These are phyloP conservation scores for Myiotriccus ornatus DNA, from an alignment of 2,797 vertebrate species.

Conservation along the genomic window DNA sequence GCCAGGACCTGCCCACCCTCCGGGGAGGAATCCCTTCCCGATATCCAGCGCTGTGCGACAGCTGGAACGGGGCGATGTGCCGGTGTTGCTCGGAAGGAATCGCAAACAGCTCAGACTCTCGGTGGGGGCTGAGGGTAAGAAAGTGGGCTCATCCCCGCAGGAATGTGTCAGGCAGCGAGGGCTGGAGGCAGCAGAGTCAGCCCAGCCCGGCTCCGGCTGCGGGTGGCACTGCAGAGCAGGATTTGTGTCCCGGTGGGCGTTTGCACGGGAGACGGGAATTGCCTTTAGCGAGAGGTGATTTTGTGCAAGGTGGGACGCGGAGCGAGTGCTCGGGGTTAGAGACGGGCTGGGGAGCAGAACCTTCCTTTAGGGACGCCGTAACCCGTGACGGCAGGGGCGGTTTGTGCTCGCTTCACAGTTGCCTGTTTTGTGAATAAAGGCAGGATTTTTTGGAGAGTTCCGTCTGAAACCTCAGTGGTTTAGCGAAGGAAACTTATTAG, in stretches of 20 bases:
- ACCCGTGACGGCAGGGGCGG: accelerated
- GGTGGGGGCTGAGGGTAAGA: accelerated
- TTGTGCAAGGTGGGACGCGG: not conserved
- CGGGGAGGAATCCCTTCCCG: not conserved
- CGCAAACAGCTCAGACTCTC: accelerated
- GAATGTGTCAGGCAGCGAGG: not conserved
- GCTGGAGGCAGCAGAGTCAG: not conserved
- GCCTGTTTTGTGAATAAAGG: not conserved
- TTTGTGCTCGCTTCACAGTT: not conserved
- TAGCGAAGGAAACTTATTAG: not conserved
- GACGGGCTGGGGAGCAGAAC: not conserved
- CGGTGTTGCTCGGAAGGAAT: accelerated
- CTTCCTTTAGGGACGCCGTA: not conserved
- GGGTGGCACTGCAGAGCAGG: slow-evolving; percentile 46
- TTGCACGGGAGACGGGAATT: not conserved
- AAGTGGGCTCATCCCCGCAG: accelerated
- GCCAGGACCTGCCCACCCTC: not conserved
- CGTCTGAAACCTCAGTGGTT: not conserved
- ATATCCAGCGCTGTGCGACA: accelerated
- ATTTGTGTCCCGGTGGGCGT: not conserved
- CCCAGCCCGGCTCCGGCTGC: not conserved
- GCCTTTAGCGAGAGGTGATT: not conserved
- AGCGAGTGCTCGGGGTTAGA: not conserved
- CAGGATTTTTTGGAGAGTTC: not conserved
- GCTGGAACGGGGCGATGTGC: not conserved